Conservation (phyloP, 1,140 invertebrate species). For the Apis dorsata region DNA sequence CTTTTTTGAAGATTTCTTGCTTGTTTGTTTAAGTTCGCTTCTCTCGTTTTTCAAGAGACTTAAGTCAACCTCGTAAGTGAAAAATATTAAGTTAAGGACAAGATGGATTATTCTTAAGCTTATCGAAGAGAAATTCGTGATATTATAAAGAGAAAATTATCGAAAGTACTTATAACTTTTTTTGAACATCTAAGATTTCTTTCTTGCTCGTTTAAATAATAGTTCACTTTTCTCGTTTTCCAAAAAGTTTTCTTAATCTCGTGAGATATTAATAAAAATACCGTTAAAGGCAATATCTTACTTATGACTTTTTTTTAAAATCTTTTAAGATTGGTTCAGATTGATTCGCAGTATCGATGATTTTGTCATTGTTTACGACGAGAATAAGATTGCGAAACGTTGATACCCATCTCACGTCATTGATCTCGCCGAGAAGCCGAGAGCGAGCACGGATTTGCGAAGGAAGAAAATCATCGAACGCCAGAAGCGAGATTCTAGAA, state of each 20-base stretch:
- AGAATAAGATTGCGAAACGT: constrained; percentile 9
- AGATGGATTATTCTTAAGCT: no score
- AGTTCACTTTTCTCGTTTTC: no score
- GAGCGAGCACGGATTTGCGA: constrained; percentile 46
- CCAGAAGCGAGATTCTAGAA: constrained; percentile 35
- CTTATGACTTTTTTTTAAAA: neutral
- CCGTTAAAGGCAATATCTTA: no score
- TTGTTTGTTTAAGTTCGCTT: neutral
- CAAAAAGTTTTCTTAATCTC: no score
- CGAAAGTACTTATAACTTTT: no score
- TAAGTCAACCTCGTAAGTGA: neutral
- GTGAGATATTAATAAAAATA: no score
- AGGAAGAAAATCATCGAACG: constrained; percentile 56
- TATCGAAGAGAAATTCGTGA: no score
- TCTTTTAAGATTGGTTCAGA: neutral
- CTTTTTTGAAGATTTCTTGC: no score
- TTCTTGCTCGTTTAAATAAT: no score
- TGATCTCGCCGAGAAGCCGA: constrained; percentile 25
- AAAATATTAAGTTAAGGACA: no score
- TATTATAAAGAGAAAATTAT: no score
- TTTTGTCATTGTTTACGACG: constrained; percentile 19
- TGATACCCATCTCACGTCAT: constrained; percentile 54
- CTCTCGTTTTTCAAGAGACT: neutral
- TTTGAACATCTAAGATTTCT: no score
- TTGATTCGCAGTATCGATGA: neutral